Evolutionary conservation across 2,888 invertebrate species (phyloP).

Genomic region (Philereme vetulata): DNA sequence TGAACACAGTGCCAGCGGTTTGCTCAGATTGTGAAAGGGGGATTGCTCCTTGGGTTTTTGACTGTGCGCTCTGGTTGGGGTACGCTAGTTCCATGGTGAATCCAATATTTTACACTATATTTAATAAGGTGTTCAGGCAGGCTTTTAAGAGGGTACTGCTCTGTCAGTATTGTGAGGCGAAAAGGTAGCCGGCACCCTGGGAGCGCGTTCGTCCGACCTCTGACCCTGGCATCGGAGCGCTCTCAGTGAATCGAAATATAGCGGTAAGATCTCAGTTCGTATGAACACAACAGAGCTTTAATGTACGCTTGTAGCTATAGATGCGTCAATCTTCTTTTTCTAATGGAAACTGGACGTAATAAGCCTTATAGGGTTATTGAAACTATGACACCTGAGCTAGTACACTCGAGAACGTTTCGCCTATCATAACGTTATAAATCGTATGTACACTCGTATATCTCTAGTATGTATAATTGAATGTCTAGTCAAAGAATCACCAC

Average conservation of each 20-base stretch:
- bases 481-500: no score
- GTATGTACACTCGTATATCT: no score
- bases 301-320: slow-evolving; percentile 54
- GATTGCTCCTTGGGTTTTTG: slow-evolving; percentile 91
- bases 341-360: no score
- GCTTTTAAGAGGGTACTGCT: slow-evolving; percentile 94
- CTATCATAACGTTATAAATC: no score
- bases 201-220: slow-evolving; percentile 78
- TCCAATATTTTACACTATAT: slow-evolving; percentile 97
- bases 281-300: slow-evolving; percentile 64
- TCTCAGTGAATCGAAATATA: slow-evolving; percentile 76
- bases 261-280: slow-evolving; percentile 75
- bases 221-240: slow-evolving; percentile 74
- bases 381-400: no score
- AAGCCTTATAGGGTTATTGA: no score
- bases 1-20: slow-evolving; percentile 93
- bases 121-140: slow-evolving; percentile 96
- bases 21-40: slow-evolving; percentile 91
- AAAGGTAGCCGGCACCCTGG: slow-evolving; percentile 80
- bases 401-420: no score
- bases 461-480: no score
- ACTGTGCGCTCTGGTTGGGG: slow-evolving; percentile 95
- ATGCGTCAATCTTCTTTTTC: slow-evolving; percentile 32
- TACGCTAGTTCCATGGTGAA: slow-evolving; percentile 98
- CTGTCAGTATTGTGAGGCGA: slow-evolving; percentile 87